Conservation (phyloP, 2,797 vertebrate species). For the Poliocrania exsul region DNA sequence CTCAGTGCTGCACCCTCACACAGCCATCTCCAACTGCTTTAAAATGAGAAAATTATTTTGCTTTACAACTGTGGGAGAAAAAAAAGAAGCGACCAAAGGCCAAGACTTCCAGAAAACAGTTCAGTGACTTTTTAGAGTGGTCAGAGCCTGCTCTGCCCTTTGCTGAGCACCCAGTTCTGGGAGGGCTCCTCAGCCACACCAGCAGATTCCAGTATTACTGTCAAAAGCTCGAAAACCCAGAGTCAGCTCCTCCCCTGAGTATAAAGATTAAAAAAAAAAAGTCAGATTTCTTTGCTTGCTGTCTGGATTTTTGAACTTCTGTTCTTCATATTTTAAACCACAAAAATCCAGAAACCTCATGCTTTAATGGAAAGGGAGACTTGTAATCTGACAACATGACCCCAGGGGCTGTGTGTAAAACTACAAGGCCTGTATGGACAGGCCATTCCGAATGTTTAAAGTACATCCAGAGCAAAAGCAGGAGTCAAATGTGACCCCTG, state of each 20-base stretch:
- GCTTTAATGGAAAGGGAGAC: not conserved
- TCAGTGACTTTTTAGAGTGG: not conserved
- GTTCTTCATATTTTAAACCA: not conserved
- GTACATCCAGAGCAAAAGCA: not conserved
- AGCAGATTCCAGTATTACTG: not conserved
- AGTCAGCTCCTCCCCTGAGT: not conserved
- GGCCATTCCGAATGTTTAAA: not conserved
- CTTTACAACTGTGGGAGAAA: not conserved
- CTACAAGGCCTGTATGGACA: not conserved
- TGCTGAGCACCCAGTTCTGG: not conserved
- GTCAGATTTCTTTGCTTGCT: not conserved
- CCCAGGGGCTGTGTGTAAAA: not conserved
- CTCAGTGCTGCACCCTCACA: not conserved
- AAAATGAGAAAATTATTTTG: not conserved
- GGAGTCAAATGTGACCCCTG: not conserved
- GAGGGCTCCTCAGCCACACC: not conserved
- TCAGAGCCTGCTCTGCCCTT: not conserved
- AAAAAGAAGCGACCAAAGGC: not conserved
- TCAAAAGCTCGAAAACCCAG: not conserved
- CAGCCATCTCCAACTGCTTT: not conserved
- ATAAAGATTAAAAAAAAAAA: not conserved
- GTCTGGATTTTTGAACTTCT: not conserved
- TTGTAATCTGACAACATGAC: not conserved
- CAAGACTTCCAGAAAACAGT: not conserved
- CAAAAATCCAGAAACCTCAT: not conserved